Conservation (phyloP, 2,888 invertebrate genomes). For the Clusia tigrina region DNA sequence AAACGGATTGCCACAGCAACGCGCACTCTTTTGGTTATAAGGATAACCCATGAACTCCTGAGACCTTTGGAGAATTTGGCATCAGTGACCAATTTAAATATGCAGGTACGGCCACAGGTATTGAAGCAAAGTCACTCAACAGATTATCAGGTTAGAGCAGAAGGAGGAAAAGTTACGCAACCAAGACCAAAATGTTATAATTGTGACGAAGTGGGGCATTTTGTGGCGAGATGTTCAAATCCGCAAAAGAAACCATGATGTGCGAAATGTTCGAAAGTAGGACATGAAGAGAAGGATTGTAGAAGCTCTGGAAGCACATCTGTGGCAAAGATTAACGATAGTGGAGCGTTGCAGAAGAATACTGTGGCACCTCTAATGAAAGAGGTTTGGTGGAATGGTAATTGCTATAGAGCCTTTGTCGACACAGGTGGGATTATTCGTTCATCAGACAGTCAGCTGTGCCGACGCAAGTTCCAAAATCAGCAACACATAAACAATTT, state of each 20-base stretch:
- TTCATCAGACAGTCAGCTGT: conserved; percentile 21
- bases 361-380: conserved; percentile 15
- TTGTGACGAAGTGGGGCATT: background rate
- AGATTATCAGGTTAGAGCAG: background rate
- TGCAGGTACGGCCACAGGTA: background rate
- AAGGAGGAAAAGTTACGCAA: background rate
- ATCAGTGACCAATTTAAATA: background rate
- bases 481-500: conserved; percentile 9
- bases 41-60: conserved; percentile 22
- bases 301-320: background rate
- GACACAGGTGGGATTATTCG: conserved; percentile 27
- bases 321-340: no score
- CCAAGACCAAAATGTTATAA: background rate
- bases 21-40: conserved; percentile 28
- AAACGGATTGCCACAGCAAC: conserved; percentile 25
- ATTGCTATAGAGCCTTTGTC: conserved; percentile 19
- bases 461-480: background rate
- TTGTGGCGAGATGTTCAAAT: background rate
- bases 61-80: background rate
- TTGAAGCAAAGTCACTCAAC: no score
- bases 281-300: background rate
- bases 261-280: background rate
- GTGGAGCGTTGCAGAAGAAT: background rate
- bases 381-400: conserved; percentile 17
- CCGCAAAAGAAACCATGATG: background rate